phyloP scores from a whole-genome alignment of 2,888 invertebrate genomes.

The Zeuzera pyrina region DNA sequence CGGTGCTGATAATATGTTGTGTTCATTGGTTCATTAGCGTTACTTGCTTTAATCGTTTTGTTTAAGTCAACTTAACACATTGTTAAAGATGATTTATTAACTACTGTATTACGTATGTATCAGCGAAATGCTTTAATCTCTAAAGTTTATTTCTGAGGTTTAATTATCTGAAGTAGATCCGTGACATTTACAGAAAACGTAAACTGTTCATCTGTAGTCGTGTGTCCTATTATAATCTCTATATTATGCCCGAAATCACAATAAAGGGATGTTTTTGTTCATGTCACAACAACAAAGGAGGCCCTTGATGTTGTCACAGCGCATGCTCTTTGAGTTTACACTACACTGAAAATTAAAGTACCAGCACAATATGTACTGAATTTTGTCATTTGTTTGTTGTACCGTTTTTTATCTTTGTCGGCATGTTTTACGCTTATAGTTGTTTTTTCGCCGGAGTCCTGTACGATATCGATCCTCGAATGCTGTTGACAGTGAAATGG shows the following conservation, averaged over 20 bases:
- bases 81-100: too few relatives aligned
- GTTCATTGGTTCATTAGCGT: constrained; percentile 34
- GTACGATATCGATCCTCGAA: constrained; percentile 59
- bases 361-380: constrained; percentile 52
- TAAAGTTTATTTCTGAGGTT: too few relatives aligned
- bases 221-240: constrained; percentile 32
- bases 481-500: constrained; percentile 70
- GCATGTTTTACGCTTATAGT: constrained; percentile 39
- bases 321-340: constrained; percentile 62
- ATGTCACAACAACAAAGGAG: constrained; percentile 43
- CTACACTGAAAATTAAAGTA: constrained; percentile 68
- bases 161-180: neutral
- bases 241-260: constrained; percentile 35
- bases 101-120: too few relatives aligned
- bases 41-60: constrained; percentile 9
- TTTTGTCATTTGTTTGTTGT: constrained; percentile 40
- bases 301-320: constrained; percentile 50
- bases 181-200: constrained; percentile 7
- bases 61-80: too few relatives aligned
- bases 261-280: constrained; percentile 53
- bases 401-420: constrained; percentile 57
- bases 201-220: constrained; percentile 39
- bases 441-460: constrained; percentile 40
- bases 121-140: too few relatives aligned
- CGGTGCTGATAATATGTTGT: constrained; percentile 35